A percentile compares a stretch with the other conserved stretches of the same genome.
phyloP scores from a whole-genome alignment of 2,888 invertebrate genomes.

The Rotaria sp. region DNA sequence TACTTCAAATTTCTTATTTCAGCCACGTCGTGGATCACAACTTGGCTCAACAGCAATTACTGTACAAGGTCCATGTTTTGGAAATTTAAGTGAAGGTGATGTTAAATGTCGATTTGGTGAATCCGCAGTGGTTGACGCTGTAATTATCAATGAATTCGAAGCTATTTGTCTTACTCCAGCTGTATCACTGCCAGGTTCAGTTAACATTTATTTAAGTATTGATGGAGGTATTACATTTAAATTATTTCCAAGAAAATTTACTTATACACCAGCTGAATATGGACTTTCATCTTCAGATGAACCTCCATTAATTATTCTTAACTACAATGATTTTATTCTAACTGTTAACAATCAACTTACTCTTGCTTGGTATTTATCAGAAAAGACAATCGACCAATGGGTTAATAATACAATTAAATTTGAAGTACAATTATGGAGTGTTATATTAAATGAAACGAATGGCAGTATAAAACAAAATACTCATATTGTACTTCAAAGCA shows the following conservation, averaged over 20 bases:
- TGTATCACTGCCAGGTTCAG: too few relatives aligned
- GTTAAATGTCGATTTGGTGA: too few relatives aligned
- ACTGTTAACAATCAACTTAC: background rate
- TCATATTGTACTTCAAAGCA: background rate
- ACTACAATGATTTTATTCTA: background rate
- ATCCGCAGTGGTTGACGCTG: too few relatives aligned
- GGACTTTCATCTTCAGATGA: background rate
- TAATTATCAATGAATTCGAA: too few relatives aligned
- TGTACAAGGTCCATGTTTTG: slow-evolving; percentile 29
- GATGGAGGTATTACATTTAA: background rate
- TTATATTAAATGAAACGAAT: background rate
- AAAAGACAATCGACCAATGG: background rate
- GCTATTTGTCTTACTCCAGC: too few relatives aligned
- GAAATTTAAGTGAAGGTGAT: too few relatives aligned
- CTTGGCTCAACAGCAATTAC: background rate
- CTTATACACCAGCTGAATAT: background rate
- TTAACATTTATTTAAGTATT: background rate
- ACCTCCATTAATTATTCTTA: background rate
- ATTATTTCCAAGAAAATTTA: too few relatives aligned
- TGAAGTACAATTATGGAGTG: background rate
- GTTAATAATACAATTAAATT: background rate
- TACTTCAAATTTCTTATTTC: background rate
- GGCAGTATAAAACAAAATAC: background rate
- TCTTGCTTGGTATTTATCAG: background rate
- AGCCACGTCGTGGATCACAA: background rate